These are phyloP conservation scores for Bos indicus DNA, from an alignment of 2,113 vertebrate genomes.

Conservation along the genomic window DNA sequence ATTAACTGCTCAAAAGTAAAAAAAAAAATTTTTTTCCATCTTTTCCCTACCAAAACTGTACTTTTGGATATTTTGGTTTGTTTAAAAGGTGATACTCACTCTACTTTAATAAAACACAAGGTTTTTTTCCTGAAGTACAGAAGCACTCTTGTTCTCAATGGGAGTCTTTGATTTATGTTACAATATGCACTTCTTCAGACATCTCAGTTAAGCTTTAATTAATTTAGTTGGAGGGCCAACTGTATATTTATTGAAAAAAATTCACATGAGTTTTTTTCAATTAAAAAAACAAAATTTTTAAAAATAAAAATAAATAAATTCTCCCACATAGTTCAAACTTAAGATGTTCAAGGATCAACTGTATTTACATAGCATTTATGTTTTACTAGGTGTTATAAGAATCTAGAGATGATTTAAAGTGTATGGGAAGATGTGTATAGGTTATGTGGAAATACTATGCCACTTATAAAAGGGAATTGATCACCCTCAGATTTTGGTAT, in stretches of 20 bases:
- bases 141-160: neutral
- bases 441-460: neutral
- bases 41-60: neutral
- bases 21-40: neutral
- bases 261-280: neutral
- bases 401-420: neutral
- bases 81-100: neutral
- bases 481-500: neutral
- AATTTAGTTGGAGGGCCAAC: neutral
- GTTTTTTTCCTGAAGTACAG: neutral
- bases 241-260: neutral
- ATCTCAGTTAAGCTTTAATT: slow-evolving; percentile 31
- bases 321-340: neutral
- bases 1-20: neutral
- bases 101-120: neutral
- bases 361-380: neutral
- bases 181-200: neutral
- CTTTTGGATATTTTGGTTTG: slow-evolving; percentile 32
- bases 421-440: neutral
- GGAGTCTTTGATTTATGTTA: neutral
- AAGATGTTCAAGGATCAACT: neutral
- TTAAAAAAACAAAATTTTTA: neutral
- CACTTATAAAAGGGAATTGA: neutral
- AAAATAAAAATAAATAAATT: neutral
- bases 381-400: neutral